A percentile compares a stretch with the other conserved stretches of the same genome.
Evolutionary conservation across 37 sponge, comb jelly and placozoan genomes (phyloP).

Genomic region (Cladorhizidae sp.): DNA sequence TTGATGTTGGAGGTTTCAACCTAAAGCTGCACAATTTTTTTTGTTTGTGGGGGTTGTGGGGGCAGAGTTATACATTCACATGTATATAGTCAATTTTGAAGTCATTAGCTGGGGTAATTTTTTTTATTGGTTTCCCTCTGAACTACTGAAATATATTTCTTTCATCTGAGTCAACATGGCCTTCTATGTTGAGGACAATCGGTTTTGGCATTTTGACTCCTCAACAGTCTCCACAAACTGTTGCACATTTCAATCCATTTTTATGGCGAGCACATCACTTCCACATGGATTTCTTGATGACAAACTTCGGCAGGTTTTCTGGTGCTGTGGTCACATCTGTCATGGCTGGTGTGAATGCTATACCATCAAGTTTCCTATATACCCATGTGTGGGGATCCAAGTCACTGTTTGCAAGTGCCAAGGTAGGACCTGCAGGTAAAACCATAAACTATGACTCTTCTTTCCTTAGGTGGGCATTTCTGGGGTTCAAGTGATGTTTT

Average conservation of each 20-base stretch:
- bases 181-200: no score
- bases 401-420: constrained; percentile 1
- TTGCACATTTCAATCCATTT: constrained; percentile 40
- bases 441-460: neutral
- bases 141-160: no score
- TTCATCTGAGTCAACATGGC: no score
- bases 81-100: no score
- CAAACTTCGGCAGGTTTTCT: constrained; percentile 15
- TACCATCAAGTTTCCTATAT: constrained; percentile 39
- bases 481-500: constrained; percentile 24
- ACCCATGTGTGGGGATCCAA: constrained; percentile 27
- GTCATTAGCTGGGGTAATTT: no score
- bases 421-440: neutral
- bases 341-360: constrained; percentile 6
- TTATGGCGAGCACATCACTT: constrained; percentile 18
- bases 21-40: no score
- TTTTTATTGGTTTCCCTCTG: no score
- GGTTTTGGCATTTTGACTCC: no score
- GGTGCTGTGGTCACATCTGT: constrained; percentile 26
- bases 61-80: no score
- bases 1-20: no score
- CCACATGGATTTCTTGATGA: constrained; percentile 50
- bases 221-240: constrained; percentile 41
- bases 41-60: no score
- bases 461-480: constrained; percentile 40